Evolutionary conservation across 2,797 vertebrate genomes (phyloP).

Genomic region (Meda fulgida): DNA sequence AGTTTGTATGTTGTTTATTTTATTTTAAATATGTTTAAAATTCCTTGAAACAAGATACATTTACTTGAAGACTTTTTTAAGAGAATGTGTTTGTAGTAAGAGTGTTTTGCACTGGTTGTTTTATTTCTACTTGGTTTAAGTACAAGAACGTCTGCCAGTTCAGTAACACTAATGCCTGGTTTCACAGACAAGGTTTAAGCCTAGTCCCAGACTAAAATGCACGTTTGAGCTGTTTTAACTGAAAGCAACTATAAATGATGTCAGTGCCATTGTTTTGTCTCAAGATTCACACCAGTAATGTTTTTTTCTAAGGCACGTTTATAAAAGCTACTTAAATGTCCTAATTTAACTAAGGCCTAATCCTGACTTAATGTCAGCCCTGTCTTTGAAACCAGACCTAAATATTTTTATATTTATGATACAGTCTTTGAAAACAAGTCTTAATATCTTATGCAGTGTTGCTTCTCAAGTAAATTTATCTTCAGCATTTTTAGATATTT

Average conservation of each 20-base stretch:
- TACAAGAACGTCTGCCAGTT: not conserved
- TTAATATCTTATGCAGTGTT: not conserved
- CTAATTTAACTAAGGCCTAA: too few relatives aligned
- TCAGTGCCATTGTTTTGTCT: too few relatives aligned
- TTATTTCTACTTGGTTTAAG: not conserved
- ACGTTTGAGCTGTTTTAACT: too few relatives aligned
- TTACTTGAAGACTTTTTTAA: not conserved
- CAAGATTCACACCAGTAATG: too few relatives aligned
- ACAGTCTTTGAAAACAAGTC: not conserved
- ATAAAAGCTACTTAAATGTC: too few relatives aligned
- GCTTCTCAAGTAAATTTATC: not conserved
- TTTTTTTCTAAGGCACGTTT: too few relatives aligned
- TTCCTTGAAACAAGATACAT: not conserved
- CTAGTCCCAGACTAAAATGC: too few relatives aligned
- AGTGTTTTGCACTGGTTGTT: not conserved
- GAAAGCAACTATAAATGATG: too few relatives aligned
- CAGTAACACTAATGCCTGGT: not conserved
- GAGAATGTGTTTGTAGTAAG: not conserved
- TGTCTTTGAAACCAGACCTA: too few relatives aligned
- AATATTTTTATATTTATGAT: not conserved
- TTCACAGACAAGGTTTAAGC: too few relatives aligned
- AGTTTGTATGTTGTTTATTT: not conserved
- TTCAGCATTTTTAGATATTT: not conserved
- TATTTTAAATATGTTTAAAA: not conserved
- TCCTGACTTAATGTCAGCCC: too few relatives aligned